phyloP scores from a whole-genome alignment of 1,140 invertebrate genomes.

The Hylaeus volcanicus region DNA sequence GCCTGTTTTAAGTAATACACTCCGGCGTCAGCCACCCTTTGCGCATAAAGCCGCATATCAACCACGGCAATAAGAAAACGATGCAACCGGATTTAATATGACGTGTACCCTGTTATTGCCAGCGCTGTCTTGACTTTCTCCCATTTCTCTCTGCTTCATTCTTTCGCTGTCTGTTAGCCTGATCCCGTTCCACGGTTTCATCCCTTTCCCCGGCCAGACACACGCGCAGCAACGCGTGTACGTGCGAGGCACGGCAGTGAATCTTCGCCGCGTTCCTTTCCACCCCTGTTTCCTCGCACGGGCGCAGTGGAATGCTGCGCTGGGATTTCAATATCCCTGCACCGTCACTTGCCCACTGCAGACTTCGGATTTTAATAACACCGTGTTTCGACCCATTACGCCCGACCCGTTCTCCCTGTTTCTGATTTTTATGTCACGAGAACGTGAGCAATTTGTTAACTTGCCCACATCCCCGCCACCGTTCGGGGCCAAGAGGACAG shows the following conservation, averaged over 20 bases:
- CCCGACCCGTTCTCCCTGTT: neutral
- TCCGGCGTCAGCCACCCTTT: conserved; percentile 33
- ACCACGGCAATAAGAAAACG: conserved; percentile 65
- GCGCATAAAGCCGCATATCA: conserved; percentile 58
- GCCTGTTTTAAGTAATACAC: conserved; percentile 56
- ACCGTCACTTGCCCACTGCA: neutral
- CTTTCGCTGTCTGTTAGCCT: neutral
- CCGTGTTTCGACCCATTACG: conserved; percentile 35
- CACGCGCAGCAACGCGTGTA: neutral
- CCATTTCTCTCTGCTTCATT: conserved; percentile 21
- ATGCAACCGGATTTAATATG: conserved; percentile 68
- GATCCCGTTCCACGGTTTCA: neutral
- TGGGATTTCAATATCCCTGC: conserved; percentile 51
- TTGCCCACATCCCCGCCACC: neutral
- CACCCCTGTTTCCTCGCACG: neutral
- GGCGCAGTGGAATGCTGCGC: neutral
- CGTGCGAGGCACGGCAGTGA: conserved; percentile 3
- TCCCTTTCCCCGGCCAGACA: neutral
- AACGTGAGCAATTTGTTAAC: neutral
- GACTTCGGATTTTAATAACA: conserved; percentile 53
- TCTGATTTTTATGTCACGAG: neutral
- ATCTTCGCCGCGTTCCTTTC: conserved; percentile 33
- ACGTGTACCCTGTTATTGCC: conserved; percentile 67
- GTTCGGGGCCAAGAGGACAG: neutral
- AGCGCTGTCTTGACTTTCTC: conserved; percentile 55